phyloP scores from a whole-genome alignment of 2,888 invertebrate species.

The Metallyticus violacea region DNA sequence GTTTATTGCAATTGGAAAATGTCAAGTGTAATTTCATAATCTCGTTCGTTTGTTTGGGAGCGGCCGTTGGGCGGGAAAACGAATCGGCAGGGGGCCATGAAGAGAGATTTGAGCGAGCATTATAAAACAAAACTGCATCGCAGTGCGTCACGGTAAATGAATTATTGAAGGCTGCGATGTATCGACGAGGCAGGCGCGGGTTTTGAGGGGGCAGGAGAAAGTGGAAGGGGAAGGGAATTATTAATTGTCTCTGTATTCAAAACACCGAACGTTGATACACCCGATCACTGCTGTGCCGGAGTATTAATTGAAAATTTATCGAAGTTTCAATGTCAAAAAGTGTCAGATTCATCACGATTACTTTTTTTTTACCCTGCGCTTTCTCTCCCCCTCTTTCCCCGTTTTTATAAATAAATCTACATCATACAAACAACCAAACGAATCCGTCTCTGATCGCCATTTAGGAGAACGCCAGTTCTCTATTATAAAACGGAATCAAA shows the following conservation, averaged over 20 bases:
- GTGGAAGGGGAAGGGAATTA: constrained; percentile 12
- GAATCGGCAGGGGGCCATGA: neutral
- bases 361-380: constrained; percentile 2
- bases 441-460: constrained; percentile 25
- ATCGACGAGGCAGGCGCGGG: constrained; percentile 5
- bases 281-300: constrained; percentile 5
- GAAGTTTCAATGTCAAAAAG: constrained; percentile 34
- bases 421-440: constrained; percentile 10
- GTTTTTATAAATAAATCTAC: constrained; percentile 16
- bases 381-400: constrained; percentile 9
- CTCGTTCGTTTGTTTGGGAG: constrained; percentile 18
- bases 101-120: constrained; percentile 1
- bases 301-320: constrained; percentile 35
- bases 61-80: neutral
- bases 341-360: constrained; percentile 32
- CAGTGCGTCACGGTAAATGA: constrained; percentile 23
- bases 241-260: constrained; percentile 25
- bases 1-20: constrained; percentile 32
- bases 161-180: constrained; percentile 32
- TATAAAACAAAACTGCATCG: constrained; percentile 15
- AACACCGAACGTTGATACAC: constrained; percentile 27
- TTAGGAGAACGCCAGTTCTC: neutral
- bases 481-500: neutral
- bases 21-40: constrained; percentile 34
- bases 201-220: neutral